Evolutionary conservation across 2,113 vertebrate species (phyloP).

Genomic region (Hippocampus guttulatus): DNA sequence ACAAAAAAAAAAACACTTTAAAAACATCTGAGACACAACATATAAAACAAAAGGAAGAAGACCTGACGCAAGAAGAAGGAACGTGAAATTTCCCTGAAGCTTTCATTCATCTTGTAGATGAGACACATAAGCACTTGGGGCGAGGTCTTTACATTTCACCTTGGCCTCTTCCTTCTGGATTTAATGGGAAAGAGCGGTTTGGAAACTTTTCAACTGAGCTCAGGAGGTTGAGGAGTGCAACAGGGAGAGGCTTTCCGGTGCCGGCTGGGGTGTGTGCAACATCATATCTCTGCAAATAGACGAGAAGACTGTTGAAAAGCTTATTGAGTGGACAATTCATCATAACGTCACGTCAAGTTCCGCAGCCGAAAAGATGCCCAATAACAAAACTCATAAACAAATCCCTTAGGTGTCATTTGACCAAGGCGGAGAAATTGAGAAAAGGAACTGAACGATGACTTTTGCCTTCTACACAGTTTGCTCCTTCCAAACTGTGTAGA

Average conservation of each 20-base stretch:
- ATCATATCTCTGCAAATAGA: constrained; percentile 76
- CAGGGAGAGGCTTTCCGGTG: constrained; percentile 55
- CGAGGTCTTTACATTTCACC: constrained; percentile 43
- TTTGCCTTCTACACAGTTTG: too few relatives aligned
- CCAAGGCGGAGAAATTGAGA: too few relatives aligned
- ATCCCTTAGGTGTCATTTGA: too few relatives aligned
- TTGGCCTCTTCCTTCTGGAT: constrained; percentile 37
- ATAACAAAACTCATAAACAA: too few relatives aligned
- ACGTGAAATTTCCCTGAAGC: constrained; percentile 73
- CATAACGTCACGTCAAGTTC: background rate
- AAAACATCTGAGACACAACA: constrained; percentile 45
- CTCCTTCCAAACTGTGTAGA: too few relatives aligned
- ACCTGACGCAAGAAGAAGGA: constrained; percentile 51
- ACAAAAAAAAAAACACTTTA: constrained; percentile 24
- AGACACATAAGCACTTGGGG: constrained; percentile 33
- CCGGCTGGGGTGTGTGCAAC: constrained; percentile 17
- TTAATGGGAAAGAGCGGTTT: constrained; percentile 58
- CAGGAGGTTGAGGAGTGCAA: constrained; percentile 74
- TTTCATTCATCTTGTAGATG: constrained; percentile 51
- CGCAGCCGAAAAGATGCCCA: background rate
- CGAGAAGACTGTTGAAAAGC: background rate
- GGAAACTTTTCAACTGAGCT: constrained; percentile 66
- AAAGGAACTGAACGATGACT: too few relatives aligned
- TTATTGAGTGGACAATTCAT: background rate
- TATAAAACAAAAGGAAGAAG: constrained; percentile 43